phyloP scores from a whole-genome alignment of 2,888 invertebrate species.

The Ptilodon capucinus region DNA sequence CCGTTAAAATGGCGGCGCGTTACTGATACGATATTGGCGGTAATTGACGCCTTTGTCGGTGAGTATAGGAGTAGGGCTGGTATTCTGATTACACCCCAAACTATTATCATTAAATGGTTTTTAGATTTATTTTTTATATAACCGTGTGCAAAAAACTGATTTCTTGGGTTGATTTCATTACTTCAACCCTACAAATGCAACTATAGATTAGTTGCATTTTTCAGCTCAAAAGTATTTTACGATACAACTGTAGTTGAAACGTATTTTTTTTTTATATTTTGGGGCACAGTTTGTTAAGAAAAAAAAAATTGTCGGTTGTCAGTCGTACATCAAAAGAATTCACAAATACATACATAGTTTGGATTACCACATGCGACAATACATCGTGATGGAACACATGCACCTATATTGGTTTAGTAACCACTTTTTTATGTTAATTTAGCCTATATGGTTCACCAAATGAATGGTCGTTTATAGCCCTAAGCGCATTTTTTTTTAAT shows the following conservation, averaged over 20 bases:
- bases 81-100: conserved; percentile 5
- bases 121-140: background rate
- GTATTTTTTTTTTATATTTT: no score
- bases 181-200: no score
- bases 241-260: no score
- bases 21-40: conserved; percentile 42
- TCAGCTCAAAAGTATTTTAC: no score
- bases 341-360: background rate
- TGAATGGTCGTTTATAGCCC: background rate
- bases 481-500: background rate
- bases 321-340: background rate
- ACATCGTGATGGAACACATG: background rate
- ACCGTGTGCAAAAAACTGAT: no score
- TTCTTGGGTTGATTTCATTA: no score
- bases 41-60: conserved; percentile 40
- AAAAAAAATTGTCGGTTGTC: background rate
- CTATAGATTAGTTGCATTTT: no score
- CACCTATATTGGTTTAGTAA: background rate
- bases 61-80: conserved; percentile 28
- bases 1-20: conserved; percentile 31
- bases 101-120: background rate
- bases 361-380: background rate
- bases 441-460: background rate
- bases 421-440: background rate
- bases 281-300: background rate